These are phyloP conservation scores for Pristis pectinata DNA, from an alignment of 2,797 vertebrate species.

Conservation along the genomic window DNA sequence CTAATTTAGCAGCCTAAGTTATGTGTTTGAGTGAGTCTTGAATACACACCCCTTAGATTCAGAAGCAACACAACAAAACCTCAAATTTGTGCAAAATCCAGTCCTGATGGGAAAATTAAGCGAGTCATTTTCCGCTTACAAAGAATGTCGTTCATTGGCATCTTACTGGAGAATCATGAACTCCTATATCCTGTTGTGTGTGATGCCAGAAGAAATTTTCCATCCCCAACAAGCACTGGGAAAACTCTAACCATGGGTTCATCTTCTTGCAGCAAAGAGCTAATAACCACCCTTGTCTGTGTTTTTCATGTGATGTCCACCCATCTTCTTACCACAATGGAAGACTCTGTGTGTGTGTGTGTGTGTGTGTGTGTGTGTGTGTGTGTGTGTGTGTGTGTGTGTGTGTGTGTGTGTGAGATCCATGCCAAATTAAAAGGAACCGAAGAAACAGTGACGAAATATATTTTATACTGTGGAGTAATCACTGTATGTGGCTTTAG, in stretches of 20 bases:
- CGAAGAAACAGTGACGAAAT: neutral
- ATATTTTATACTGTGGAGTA: neutral
- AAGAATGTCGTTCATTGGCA: neutral
- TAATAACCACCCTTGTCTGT: neutral
- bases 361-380: too few relatives aligned
- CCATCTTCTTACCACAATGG: too few relatives aligned
- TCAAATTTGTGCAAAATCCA: neutral
- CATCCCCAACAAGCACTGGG: neutral
- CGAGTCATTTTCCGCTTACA: neutral
- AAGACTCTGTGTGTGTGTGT: too few relatives aligned
- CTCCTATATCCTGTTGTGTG: neutral
- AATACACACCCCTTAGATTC: too few relatives aligned
- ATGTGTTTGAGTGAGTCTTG: too few relatives aligned
- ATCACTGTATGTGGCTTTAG: too few relatives aligned
- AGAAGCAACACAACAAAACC: too few relatives aligned
- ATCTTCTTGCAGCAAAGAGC: neutral
- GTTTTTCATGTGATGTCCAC: neutral
- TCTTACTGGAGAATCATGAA: neutral
- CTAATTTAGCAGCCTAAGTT: too few relatives aligned
- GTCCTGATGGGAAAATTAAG: neutral
- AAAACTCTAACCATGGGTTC: neutral
- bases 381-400: too few relatives aligned
- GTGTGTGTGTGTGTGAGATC: too few relatives aligned
- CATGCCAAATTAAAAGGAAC: neutral
- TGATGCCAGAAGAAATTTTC: neutral